phyloP scores from a whole-genome alignment of 2,113 vertebrate genomes.

The Rutilus rutilus region DNA sequence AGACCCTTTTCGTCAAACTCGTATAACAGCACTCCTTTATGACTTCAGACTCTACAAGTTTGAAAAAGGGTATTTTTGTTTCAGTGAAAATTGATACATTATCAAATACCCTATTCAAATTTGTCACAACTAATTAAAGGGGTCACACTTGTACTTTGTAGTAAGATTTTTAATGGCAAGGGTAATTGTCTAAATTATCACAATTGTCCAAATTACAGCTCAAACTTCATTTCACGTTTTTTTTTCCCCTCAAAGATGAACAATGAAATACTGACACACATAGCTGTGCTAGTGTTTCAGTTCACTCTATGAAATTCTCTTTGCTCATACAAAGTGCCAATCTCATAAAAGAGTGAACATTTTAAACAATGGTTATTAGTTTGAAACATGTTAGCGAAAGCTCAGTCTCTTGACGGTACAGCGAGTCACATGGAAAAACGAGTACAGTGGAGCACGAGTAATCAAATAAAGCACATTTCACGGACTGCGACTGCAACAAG shows the following conservation, averaged over 20 bases:
- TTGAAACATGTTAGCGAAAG: not conserved
- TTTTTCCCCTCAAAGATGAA: not conserved
- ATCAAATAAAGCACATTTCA: constrained; percentile 58
- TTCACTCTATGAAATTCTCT: not conserved
- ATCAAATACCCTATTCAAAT: constrained; percentile 27
- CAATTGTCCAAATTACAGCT: constrained; percentile 31
- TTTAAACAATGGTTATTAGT: not conserved
- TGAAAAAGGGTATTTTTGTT: not conserved
- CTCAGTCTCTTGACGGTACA: constrained; percentile 25
- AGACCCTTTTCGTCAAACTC: constrained; percentile 10
- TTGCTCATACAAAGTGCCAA: not conserved
- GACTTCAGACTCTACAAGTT: constrained; percentile 11
- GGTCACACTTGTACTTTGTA: constrained; percentile 24
- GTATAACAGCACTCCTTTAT: constrained; percentile 20
- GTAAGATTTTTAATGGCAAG: constrained; percentile 23
- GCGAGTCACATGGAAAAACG: constrained; percentile 27
- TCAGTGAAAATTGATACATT: constrained; percentile 40
- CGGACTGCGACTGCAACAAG: constrained; percentile 40
- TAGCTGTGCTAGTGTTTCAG: not conserved
- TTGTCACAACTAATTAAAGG: constrained; percentile 16
- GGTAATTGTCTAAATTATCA: constrained; percentile 27
- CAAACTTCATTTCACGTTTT: not conserved
- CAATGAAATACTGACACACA: not conserved
- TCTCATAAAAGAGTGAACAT: not conserved
- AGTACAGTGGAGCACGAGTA: constrained; percentile 46